These are phyloP conservation scores for Bubo scandiacus DNA, from an alignment of 2,113 vertebrate species.

Conservation along the genomic window DNA sequence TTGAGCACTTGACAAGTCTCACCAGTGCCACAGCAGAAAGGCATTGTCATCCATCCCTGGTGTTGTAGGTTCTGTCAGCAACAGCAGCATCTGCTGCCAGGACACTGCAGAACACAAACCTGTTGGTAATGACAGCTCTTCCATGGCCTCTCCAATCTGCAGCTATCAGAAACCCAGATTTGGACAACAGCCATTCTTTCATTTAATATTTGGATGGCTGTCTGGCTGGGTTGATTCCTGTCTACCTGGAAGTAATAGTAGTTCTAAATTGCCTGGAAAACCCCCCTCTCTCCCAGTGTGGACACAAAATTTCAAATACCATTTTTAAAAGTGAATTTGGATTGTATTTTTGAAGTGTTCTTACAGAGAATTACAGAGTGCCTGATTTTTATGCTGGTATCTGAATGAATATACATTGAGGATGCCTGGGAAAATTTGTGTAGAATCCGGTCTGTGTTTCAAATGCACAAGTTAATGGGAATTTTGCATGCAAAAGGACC, in stretches of 20 bases:
- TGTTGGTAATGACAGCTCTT: background rate
- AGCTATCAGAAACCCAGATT: background rate
- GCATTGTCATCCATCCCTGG: background rate
- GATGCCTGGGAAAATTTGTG: background rate
- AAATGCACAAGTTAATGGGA: background rate
- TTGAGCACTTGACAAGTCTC: background rate
- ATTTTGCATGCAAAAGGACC: background rate
- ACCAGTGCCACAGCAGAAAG: background rate
- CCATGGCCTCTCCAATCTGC: background rate
- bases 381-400: background rate
- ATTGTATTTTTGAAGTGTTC: background rate
- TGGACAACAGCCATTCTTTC: background rate
- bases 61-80: background rate
- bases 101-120: background rate
- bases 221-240: background rate
- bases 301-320: background rate
- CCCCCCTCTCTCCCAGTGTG: background rate
- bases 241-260: background rate
- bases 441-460: background rate
- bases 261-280: background rate
- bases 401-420: background rate
- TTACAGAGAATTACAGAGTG: background rate
- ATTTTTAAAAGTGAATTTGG: background rate
- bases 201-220: background rate
- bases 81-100: conserved; percentile 2